Conservation (phyloP, 2,888 invertebrate genomes). For the Formica aserva region DNA sequence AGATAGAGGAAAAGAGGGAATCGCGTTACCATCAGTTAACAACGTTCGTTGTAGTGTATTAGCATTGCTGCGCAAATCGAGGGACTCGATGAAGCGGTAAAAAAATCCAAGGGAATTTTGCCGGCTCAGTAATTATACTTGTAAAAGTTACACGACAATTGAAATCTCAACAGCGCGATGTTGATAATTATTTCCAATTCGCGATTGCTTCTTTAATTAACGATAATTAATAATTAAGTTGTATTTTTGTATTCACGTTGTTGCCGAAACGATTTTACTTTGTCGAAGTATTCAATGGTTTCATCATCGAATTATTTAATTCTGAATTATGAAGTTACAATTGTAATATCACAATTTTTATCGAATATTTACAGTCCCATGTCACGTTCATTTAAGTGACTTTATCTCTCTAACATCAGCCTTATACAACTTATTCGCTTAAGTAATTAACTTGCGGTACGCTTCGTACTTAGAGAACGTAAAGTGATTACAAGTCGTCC, state of each 20-base stretch:
- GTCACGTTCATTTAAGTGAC: neutral
- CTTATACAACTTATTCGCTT: conserved; percentile 2
- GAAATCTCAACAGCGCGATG: conserved; percentile 4
- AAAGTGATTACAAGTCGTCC: conserved; percentile 47
- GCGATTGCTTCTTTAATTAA: neutral
- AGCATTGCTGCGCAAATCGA: conserved; percentile 25
- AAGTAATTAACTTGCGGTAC: conserved; percentile 35
- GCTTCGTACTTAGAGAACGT: conserved; percentile 5
- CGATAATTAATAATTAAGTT: conserved; percentile 6
- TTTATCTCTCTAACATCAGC: neutral
- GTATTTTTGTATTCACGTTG: neutral
- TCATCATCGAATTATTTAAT: neutral
- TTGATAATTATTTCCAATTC: conserved; percentile 27
- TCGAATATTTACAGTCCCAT: neutral
- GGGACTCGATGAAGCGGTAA: conserved; percentile 15
- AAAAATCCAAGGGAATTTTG: conserved; percentile 41
- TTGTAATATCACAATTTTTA: neutral
- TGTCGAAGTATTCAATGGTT: neutral
- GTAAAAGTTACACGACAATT: conserved; percentile 30
- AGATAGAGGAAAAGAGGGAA: conserved; percentile 3
- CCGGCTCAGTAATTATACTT: conserved; percentile 28
- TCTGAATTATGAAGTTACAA: neutral
- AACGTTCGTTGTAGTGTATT: conserved; percentile 25
- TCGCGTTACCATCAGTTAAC: conserved; percentile 54
- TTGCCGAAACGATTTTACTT: neutral